Evolutionary conservation across 2,113 vertebrate species (phyloP).

Genomic region (Solea senegalensis): DNA sequence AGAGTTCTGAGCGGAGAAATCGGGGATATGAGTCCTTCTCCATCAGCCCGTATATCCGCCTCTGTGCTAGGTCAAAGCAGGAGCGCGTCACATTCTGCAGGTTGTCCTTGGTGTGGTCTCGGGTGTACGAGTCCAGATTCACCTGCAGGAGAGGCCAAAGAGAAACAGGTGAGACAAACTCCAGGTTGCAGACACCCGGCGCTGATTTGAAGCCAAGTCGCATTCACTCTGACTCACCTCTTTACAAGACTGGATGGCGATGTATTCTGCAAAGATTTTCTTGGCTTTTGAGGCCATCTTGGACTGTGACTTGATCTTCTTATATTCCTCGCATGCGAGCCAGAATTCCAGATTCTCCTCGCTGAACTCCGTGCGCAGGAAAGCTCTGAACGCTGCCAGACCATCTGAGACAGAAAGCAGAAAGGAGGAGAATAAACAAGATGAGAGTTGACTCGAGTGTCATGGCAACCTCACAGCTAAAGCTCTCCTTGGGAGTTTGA

Average conservation of each 20-base stretch:
- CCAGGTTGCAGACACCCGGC: too few species aligned
- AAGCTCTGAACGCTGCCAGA: constrained; percentile 94
- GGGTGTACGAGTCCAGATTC: constrained; percentile 94
- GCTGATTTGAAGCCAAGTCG: too few species aligned
- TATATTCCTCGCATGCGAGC: constrained; percentile 98
- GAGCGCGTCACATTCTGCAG: constrained; percentile 90
- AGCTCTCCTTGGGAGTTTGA: constrained; percentile 40
- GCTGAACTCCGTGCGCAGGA: constrained; percentile 96
- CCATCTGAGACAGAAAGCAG: constrained; percentile 84
- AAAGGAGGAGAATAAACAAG: constrained; percentile 48
- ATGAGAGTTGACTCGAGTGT: constrained; percentile 55
- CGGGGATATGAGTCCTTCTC: constrained; percentile 98
- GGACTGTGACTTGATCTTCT: constrained; percentile 96
- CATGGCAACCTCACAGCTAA: constrained; percentile 64
- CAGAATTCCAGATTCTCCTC: constrained; percentile 99
- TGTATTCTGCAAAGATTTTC: constrained; percentile 95
- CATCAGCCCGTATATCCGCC: constrained; percentile 97
- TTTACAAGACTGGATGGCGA: constrained; percentile 97
- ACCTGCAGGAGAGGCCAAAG: constrained; percentile 79
- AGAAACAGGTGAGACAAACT: background rate
- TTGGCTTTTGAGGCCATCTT: constrained; percentile 97
- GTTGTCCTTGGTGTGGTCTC: constrained; percentile 97
- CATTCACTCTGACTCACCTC: constrained; percentile 85
- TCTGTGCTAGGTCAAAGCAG: constrained; percentile 95
- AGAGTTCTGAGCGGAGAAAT: constrained; percentile 97